These are phyloP conservation scores for Ceratina calcarata DNA, from an alignment of 1,140 invertebrate genomes.

Conservation along the genomic window DNA sequence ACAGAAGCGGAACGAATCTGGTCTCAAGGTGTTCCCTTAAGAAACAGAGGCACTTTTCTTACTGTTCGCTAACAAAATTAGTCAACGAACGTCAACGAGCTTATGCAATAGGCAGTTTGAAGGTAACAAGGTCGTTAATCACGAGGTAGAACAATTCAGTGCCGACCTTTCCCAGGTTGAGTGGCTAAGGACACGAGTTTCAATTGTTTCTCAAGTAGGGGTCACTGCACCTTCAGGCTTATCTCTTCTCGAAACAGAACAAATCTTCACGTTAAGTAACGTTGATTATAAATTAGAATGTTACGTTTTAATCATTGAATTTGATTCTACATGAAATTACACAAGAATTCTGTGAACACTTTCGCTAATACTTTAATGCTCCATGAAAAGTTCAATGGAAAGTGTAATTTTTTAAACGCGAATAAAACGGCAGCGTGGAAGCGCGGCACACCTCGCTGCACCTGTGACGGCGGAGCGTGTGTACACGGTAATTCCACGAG, in stretches of 20 bases:
- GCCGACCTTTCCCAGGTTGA: slow-evolving; percentile 10
- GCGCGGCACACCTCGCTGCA: slow-evolving; percentile 56
- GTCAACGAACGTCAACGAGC: slow-evolving; percentile 48
- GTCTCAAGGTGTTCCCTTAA: slow-evolving; percentile 56
- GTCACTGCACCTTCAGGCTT: slow-evolving; percentile 4
- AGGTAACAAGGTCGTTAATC: slow-evolving; percentile 65
- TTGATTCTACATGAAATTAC: too few species aligned
- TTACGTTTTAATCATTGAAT: too few species aligned
- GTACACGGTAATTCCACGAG: slow-evolving; percentile 46
- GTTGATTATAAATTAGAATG: not conserved
- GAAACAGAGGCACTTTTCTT: slow-evolving; percentile 5
- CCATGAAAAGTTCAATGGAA: not conserved
- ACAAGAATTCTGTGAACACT: too few species aligned
- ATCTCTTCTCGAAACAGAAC: not conserved
- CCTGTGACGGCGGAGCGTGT: slow-evolving; percentile 64
- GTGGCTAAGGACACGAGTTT: slow-evolving; percentile 23
- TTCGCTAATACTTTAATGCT: too few species aligned
- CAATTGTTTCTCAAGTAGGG: not conserved
- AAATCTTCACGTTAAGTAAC: not conserved
- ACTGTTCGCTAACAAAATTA: slow-evolving; percentile 61
- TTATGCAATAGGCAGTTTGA: slow-evolving; percentile 62
- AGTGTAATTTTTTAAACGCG: not conserved
- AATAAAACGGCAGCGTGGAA: slow-evolving; percentile 26
- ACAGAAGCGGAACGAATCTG: slow-evolving; percentile 46
- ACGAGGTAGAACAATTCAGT: slow-evolving; percentile 33